Evolutionary conservation across 2,888 invertebrate genomes (phyloP).

Genomic region (Aphidius colemani): DNA sequence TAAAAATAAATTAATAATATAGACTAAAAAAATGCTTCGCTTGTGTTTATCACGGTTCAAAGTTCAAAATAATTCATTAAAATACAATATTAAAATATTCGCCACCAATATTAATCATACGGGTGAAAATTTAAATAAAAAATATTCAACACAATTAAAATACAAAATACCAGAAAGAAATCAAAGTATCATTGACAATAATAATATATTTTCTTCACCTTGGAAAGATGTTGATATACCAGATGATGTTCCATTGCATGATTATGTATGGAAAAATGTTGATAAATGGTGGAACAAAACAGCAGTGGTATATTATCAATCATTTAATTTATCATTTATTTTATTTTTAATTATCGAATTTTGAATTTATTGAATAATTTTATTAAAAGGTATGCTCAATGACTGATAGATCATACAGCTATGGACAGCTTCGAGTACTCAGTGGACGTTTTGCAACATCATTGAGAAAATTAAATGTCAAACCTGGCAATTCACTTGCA

Average conservation of each 20-base stretch:
- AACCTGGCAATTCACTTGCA: slow-evolving; percentile 49
- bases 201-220: slow-evolving; percentile 37
- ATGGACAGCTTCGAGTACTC: slow-evolving; percentile 42
- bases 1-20: no score
- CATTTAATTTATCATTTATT: neutral
- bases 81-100: no score
- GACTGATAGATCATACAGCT: slow-evolving; percentile 48
- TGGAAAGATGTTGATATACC: slow-evolving; percentile 25
- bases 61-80: no score
- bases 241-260: slow-evolving; percentile 49
- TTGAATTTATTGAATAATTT: no score
- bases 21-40: no score
- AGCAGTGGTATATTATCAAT: slow-evolving; percentile 62
- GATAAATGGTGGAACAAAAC: slow-evolving; percentile 70
- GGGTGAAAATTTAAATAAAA: no score
- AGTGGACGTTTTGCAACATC: slow-evolving; percentile 45
- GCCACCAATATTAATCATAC: no score
- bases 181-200: slow-evolving; percentile 13
- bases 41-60: no score
- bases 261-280: slow-evolving; percentile 69
- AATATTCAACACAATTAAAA: no score
- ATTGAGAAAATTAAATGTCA: slow-evolving; percentile 45
- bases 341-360: neutral
- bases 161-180: no score
- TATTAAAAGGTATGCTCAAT: slow-evolving; percentile 35